phyloP scores from a whole-genome alignment of 1,140 invertebrate genomes.

The Scaptomyza graminum region DNA sequence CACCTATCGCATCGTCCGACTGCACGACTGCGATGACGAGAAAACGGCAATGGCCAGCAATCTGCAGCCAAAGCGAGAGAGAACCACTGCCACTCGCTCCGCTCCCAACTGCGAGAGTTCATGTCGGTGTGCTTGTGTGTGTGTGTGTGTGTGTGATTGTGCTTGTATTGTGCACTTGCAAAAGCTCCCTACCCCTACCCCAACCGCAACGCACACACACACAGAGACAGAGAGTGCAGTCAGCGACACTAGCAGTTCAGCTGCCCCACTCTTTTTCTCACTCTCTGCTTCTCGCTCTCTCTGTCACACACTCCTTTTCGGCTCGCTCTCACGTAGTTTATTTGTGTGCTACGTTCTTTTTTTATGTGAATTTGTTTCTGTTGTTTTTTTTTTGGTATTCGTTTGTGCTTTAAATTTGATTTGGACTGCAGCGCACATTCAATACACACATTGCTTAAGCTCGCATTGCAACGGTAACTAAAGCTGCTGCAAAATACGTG shows the following conservation, averaged over 20 bases:
- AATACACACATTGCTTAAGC: conserved; percentile 39
- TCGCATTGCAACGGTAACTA: conserved; percentile 23
- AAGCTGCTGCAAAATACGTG: conserved; percentile 1
- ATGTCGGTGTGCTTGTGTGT: not conserved
- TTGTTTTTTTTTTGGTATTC: conserved; percentile 26
- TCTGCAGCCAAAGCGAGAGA: conserved; percentile 53
- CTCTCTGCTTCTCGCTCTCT: conserved; percentile 5
- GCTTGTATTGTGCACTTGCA: not conserved
- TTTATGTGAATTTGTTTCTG: conserved; percentile 5
- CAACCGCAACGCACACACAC: not conserved
- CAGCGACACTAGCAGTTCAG: conserved; percentile 11
- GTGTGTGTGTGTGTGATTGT: conserved; percentile 1
- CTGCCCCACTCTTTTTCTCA: not conserved
- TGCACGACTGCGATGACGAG: conserved; percentile 50
- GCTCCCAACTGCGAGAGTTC: conserved; percentile 6
- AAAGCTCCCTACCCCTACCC: conserved; percentile 13
- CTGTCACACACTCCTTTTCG: conserved; percentile 4
- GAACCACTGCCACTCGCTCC: conserved; percentile 22
- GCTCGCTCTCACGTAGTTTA: conserved; percentile 29
- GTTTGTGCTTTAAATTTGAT: conserved; percentile 71
- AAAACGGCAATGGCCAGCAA: conserved; percentile 35
- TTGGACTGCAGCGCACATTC: conserved; percentile 34
- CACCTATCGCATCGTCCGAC: conserved; percentile 68
- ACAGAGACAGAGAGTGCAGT: conserved; percentile 1
- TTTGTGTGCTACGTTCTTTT: conserved; percentile 25